phyloP scores from a whole-genome alignment of 1,140 invertebrate genomes.

The Hypsibius dujardini region DNA sequence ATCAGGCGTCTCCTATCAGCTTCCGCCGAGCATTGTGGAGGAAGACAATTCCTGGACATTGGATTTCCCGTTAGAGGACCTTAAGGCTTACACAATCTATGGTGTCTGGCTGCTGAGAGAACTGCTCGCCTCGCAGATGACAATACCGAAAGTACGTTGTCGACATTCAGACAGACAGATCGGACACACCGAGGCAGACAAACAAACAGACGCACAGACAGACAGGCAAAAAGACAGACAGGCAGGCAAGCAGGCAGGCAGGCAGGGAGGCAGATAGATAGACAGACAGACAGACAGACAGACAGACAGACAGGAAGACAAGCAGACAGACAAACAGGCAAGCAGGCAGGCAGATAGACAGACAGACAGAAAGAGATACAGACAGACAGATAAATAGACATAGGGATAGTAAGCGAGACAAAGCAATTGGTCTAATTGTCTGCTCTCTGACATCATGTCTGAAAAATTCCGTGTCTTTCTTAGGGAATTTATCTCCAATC shows the following conservation, averaged over 20 bases:
- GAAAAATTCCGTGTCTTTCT: not conserved
- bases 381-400: not conserved
- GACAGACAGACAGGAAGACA: no score
- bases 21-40: not conserved
- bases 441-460: not conserved
- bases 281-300: no score
- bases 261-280: no score
- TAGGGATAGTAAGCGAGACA: no score
- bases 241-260: no score
- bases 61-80: conserved; percentile 7
- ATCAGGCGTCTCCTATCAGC: not conserved
- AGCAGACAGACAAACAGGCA: no score
- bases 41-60: conserved; percentile 14
- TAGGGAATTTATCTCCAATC: not conserved
- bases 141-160: conserved; percentile 6
- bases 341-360: not conserved
- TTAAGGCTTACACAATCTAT: conserved; percentile 13
- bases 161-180: not conserved
- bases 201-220: not conserved
- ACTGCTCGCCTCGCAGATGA: not conserved
- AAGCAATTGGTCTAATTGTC: no score
- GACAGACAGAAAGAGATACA: not conserved
- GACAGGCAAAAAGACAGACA: not conserved
- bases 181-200: not conserved
- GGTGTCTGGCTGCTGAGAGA: conserved; percentile 8